Percentiles rank a stretch among this genome's conserved stretches.
Evolutionary conservation across 2,113 vertebrate genomes (phyloP).

Genomic region (Pelecanoides urinatrix): DNA sequence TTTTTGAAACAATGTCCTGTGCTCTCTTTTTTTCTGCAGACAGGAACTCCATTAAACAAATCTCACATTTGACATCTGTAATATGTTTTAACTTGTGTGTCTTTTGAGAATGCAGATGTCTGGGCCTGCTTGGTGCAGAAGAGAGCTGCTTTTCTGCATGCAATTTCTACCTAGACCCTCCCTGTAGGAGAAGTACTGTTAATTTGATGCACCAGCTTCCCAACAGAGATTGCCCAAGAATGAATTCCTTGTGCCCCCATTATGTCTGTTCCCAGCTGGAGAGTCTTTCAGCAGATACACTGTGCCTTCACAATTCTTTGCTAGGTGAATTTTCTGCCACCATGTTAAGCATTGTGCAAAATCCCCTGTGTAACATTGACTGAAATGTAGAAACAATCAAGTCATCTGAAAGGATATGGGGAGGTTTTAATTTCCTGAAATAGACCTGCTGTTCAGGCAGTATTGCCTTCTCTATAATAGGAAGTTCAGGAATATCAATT

Average conservation of each 20-base stretch:
- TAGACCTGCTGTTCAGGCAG: conserved; percentile 66
- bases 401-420: conserved; percentile 61
- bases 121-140: not conserved
- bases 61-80: not conserved
- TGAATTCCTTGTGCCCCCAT: conserved; percentile 29
- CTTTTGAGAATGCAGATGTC: not conserved
- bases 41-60: not conserved
- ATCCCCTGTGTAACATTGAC: conserved; percentile 65
- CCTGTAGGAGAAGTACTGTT: not conserved
- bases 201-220: conserved; percentile 12
- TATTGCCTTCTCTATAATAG: conserved; percentile 58
- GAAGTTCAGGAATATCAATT: conserved; percentile 68
- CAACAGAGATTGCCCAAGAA: conserved; percentile 25
- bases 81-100: not conserved
- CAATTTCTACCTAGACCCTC: not conserved
- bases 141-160: not conserved
- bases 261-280: conserved; percentile 47
- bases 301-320: not conserved
- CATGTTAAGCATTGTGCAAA: conserved; percentile 15
- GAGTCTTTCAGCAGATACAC: not conserved
- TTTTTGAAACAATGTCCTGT: not conserved
- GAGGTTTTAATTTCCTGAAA: conserved; percentile 66
- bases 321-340: conserved; percentile 58
- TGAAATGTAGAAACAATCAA: conserved; percentile 59
- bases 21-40: not conserved